Percentiles rank a stretch among this genome's conserved stretches.
phyloP scores from a whole-genome alignment of 1,140 invertebrate genomes.

The Drosophila sechellia region DNA sequence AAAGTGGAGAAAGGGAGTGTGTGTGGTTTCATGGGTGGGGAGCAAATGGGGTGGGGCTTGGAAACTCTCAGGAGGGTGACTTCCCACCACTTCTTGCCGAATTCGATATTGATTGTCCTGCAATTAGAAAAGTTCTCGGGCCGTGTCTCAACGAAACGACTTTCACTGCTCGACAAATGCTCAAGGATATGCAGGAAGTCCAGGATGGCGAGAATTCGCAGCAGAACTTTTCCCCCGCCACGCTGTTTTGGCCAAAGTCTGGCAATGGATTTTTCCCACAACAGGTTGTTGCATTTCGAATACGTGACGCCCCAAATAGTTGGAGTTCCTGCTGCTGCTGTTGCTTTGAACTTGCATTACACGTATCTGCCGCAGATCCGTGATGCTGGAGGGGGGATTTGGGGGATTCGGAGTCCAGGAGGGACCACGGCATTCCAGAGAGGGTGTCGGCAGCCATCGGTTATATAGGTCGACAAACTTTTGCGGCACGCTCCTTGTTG shows the following conservation, averaged over 20 bases:
- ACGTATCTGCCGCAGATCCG: slow-evolving; percentile 58
- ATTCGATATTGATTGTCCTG: slow-evolving; percentile 54
- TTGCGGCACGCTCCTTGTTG: slow-evolving; percentile 68
- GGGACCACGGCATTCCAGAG: slow-evolving; percentile 1
- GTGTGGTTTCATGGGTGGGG: slow-evolving; percentile 11
- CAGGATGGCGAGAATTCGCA: slow-evolving; percentile 28
- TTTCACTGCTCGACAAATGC: slow-evolving; percentile 38
- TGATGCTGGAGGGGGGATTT: not conserved
- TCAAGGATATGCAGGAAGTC: slow-evolving; percentile 30
- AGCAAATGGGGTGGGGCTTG: not conserved
- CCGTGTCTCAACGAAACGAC: slow-evolving; percentile 15
- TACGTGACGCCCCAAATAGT: slow-evolving; percentile 79
- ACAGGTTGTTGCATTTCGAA: slow-evolving; percentile 81
- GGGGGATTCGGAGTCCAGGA: slow-evolving; percentile 6
- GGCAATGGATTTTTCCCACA: slow-evolving; percentile 57
- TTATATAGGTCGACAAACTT: slow-evolving; percentile 83
- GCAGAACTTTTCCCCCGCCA: slow-evolving; percentile 24
- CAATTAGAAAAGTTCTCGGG: slow-evolving; percentile 56
- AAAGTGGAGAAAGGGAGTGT: slow-evolving; percentile 12
- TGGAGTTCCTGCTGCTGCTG: slow-evolving; percentile 40
- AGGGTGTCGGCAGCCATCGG: slow-evolving; percentile 50
- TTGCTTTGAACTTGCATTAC: slow-evolving; percentile 79
- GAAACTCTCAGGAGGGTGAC: slow-evolving; percentile 16
- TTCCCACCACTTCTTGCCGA: slow-evolving; percentile 12
- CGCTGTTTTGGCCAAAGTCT: slow-evolving; percentile 14